Base-by-base conservation (phyloP, 2,113 vertebrate genomes). In the Pachypanchax playfairii region DNA sequence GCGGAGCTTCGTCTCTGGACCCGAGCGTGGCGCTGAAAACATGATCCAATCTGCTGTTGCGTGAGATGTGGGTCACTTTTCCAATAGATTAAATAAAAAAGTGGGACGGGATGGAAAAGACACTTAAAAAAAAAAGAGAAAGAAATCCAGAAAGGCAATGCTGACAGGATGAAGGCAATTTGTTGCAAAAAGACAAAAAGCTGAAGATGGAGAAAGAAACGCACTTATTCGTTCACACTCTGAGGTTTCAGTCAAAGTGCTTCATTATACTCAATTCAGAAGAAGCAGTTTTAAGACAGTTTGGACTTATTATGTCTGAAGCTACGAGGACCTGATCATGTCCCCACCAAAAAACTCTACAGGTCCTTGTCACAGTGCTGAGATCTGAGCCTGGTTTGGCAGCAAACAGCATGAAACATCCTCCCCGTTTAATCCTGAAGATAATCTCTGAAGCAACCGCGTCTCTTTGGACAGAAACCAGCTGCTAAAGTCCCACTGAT, bases 341-440 rank as follows among this genome's bases (percentile, higher is more conserved):
- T 41, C 11, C 20, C 12, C n/a, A 26, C 48, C 6, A 22, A 22
- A 47, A n/a, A 65, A 75, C 60, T 46, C 22, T 24, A 38, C 43
- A 74, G 25, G 59, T 56, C 42, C 24, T 47, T 46, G 73, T 91
- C 89, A 91, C 89, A 91, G 89, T 90, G 87, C 75, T 83, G 68
- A 62, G 75, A 81, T 63, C 33, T 48, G 46, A 44, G 60, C 44
- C 61, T 79, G 56, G 48, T 79, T 83, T 80, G 67, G 77, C 71
- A 70, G 57, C 63, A 65, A 33, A 53, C 44, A 1, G 3, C 26
- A 49, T 17, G 44, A 65, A 67, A 58, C 25, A 26, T n/a, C 31
- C 38, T 28, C 20, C 47, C 48, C 4, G 13, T 24, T 31, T 41
- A 59, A 56, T 42, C 41, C 53, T 3, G 46, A 15, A 28, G 18